Evolutionary conservation across 1,140 invertebrate genomes (phyloP), one percentile per base, ranked within the genome.

Genomic region (Platyscapa corneri): DNA sequence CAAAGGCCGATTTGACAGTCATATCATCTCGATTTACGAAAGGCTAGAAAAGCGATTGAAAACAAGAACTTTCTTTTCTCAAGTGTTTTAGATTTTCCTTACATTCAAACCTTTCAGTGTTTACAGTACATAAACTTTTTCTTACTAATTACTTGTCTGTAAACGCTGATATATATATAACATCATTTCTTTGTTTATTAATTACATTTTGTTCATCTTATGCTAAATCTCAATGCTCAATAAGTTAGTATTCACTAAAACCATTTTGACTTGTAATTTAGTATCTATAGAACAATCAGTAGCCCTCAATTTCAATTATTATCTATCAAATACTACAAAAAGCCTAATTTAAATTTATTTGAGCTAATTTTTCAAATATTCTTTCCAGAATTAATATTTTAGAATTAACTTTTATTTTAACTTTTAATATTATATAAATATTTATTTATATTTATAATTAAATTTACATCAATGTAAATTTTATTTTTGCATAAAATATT

Each of bases 41-140:
- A 27, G 8, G 27, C 12, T 46, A 3, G 7, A 23, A n/a, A n/a
- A 34, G 65, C 46, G 65, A 82, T 82, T 53, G 79, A 82, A 82
- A 82, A 53, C 46, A 14, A 77, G 23, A n/a, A 30, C 37, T n/a
- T 64, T 30, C 5, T 64, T 23, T 10, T 5, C 27, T 42, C 72
- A 76, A 53, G 53, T 83, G 82, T 76, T 83, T 64, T 76, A n/a
- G 37, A 83, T 76, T 83, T 83, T 83, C 53, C 3, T 34, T 39
- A n/a, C n/a, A n/a, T n/a, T 32, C 10, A 1, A 32, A 32, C 30
- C 32, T 67, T 67, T 32, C 49, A 53, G 18, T 53, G 12, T 20
- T 53, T 53, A 1, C 49, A 53, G 49, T 53, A 53, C 18, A 12
- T 12, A 20, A 16, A 18, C 49, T 18, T 53, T 53, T 53, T 16